Evolutionary conservation across 2,888 invertebrate species (phyloP).

Genomic region (Girardia tigrina): DNA sequence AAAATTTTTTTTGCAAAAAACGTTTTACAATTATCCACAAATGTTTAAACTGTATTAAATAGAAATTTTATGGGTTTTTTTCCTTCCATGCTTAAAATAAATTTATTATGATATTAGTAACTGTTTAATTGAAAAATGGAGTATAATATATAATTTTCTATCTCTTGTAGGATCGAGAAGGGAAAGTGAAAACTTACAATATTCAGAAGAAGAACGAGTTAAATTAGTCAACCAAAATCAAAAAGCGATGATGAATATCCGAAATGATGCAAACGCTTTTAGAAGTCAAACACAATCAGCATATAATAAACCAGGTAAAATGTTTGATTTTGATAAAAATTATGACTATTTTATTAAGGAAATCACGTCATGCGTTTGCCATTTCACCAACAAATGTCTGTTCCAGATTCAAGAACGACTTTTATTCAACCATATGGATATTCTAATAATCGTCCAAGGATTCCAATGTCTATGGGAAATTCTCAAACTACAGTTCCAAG

Average conservation of each 20-base stretch:
- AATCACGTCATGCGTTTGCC: not conserved
- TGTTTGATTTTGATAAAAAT: not conserved
- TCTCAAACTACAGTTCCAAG: not conserved
- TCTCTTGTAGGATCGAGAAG: not conserved
- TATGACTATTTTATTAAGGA: not conserved
- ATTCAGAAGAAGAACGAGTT: slow-evolving; percentile 1
- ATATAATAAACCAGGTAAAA: not conserved
- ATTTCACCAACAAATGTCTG: slow-evolving; percentile 1
- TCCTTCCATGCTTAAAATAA: too few species aligned
- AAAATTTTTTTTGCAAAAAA: too few species aligned
- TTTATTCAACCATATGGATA: not conserved
- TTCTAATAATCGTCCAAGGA: too few species aligned
- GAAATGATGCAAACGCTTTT: not conserved
- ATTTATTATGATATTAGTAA: too few species aligned
- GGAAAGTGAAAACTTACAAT: not conserved
- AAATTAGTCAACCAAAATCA: slow-evolving; percentile 14
- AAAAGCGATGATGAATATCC: not conserved
- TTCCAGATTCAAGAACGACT: not conserved
- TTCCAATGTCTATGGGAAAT: too few species aligned
- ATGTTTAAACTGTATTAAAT: too few species aligned
- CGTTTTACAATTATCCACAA: too few species aligned
- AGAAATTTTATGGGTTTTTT: too few species aligned
- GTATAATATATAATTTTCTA: too few species aligned
- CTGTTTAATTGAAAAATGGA: too few species aligned
- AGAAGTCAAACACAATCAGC: not conserved